These are phyloP conservation scores for Frankliniella fusca DNA, from an alignment of 2,888 invertebrate species.

Conservation along the genomic window DNA sequence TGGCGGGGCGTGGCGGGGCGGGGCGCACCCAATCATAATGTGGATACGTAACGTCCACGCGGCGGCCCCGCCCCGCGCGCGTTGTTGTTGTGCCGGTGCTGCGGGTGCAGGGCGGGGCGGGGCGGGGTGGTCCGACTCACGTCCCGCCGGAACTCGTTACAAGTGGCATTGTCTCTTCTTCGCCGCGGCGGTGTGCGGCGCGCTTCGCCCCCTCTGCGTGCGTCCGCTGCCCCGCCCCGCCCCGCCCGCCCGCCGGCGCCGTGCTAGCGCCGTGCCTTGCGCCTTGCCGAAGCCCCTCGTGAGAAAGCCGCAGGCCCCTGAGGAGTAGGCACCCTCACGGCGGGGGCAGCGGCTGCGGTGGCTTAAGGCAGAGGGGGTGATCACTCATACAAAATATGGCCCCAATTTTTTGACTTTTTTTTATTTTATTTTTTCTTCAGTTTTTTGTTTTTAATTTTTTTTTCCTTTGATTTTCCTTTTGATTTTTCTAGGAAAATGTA, in stretches of 20 bases:
- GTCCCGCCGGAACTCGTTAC: conserved; percentile 8
- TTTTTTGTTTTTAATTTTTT: too few species aligned
- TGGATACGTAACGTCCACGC: neutral
- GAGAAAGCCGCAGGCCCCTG: too few species aligned
- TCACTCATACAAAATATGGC: too few species aligned
- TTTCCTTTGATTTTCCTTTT: too few species aligned
- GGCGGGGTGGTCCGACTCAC: neutral
- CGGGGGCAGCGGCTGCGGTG: too few species aligned
- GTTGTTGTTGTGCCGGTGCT: neutral
- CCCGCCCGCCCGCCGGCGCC: neutral
- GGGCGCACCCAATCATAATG: neutral
- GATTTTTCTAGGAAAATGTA: too few species aligned
- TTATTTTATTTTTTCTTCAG: too few species aligned
- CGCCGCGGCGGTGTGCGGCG: too few species aligned
- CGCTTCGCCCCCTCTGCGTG: neutral
- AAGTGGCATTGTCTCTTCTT: neutral
- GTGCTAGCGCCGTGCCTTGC: neutral
- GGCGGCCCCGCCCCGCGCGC: neutral
- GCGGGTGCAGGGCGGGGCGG: neutral
- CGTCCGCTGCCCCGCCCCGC: neutral
- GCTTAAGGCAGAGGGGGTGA: too few species aligned
- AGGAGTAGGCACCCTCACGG: too few species aligned
- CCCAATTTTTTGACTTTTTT: too few species aligned
- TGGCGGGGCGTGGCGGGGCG: neutral
- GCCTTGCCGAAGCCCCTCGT: neutral